A percentile compares a stretch with the other conserved stretches of the same genome.
These are phyloP conservation scores for Netelia virgata DNA, from an alignment of 2,888 invertebrate species.

Conservation along the genomic window DNA sequence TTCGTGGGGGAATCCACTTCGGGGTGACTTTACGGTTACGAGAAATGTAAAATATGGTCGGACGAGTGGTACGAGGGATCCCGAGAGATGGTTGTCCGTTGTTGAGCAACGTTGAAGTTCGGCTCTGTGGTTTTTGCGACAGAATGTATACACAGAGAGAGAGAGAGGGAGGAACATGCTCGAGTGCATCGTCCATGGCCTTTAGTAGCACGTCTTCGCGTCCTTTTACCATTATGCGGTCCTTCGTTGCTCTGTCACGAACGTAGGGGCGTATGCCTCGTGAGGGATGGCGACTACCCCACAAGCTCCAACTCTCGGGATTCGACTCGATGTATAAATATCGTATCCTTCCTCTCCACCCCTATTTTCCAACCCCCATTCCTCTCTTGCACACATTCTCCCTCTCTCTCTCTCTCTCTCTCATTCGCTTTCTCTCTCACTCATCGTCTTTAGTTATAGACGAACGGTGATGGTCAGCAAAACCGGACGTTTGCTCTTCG, in stretches of 20 bases:
- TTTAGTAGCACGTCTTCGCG: conserved; percentile 2
- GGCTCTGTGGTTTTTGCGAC: conserved; percentile 15
- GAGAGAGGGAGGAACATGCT: conserved; percentile 21
- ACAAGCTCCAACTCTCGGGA: conserved; percentile 33
- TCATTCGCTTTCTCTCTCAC: not conserved
- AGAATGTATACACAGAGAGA: not conserved
- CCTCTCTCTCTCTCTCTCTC: no score
- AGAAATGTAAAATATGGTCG: no score
- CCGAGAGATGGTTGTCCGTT: not conserved
- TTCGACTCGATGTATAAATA: not conserved
- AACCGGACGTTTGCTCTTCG: conserved; percentile 58
- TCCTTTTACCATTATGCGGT: not conserved
- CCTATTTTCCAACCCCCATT: no score
- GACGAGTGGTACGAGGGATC: no score
- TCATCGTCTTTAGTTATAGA: not conserved
- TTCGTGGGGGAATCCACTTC: no score
- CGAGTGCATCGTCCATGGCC: conserved; percentile 31
- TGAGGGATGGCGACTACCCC: not conserved
- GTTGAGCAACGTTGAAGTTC: conserved; percentile 31
- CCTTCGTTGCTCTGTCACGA: not conserved
- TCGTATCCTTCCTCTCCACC: no score
- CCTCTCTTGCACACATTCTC: no score
- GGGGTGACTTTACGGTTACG: no score
- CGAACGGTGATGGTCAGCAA: conserved; percentile 36
- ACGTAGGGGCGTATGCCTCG: no score